phyloP scores from a whole-genome alignment of 2,113 vertebrate genomes.

The Lathamus discolor region DNA sequence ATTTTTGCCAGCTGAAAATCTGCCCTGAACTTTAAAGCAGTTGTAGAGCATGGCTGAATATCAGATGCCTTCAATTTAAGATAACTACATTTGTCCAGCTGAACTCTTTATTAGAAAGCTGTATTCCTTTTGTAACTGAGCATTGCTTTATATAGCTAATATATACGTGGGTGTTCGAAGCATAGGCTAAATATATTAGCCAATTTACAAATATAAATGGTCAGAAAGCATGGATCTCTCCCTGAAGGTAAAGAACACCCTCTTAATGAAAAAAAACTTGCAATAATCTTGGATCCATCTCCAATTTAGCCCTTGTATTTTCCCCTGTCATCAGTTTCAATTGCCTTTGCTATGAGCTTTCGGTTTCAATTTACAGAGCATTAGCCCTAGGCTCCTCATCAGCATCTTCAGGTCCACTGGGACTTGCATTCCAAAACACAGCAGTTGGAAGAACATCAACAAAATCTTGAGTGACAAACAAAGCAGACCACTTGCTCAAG shows the following conservation, averaged over 20 bases:
- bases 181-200: neutral
- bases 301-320: constrained; percentile 37
- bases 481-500: neutral
- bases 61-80: neutral
- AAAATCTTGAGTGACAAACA: neutral
- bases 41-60: neutral
- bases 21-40: neutral
- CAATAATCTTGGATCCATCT: constrained; percentile 48
- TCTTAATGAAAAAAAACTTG: constrained; percentile 41
- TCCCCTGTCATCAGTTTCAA: constrained; percentile 6
- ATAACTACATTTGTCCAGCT: neutral
- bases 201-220: neutral
- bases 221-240: neutral
- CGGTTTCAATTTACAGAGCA: constrained; percentile 2
- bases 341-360: constrained; percentile 29
- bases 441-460: neutral
- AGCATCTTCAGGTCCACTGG: constrained; percentile 8
- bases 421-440: neutral
- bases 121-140: neutral
- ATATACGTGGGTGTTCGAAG: neutral
- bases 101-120: neutral
- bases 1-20: neutral
- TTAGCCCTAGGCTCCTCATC: constrained; percentile 37
- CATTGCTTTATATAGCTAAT: neutral
- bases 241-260: constrained; percentile 29